Evolutionary conservation across 2,888 invertebrate genomes (phyloP).

Genomic region (Melieria omissa): DNA sequence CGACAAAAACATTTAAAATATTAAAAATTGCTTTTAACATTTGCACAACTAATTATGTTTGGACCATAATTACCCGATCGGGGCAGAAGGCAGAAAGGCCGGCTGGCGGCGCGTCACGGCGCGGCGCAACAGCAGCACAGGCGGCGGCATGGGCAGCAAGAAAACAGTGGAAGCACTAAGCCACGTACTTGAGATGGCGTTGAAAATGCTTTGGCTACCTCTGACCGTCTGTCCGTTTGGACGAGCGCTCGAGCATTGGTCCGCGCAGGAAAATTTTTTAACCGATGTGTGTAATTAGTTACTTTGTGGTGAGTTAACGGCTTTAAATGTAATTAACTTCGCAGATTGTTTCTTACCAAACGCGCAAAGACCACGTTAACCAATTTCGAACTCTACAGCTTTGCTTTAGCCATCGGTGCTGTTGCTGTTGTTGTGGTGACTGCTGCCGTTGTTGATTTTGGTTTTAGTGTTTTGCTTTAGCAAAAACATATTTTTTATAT

Average conservation of each 20-base stretch:
- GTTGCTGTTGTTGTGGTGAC: too few species aligned
- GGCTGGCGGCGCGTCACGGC: too few species aligned
- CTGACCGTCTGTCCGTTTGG: slow-evolving; percentile 31
- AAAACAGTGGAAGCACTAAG: slow-evolving; percentile 18
- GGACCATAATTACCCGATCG: slow-evolving; percentile 47
- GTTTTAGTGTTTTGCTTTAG: too few species aligned
- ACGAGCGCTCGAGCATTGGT: neutral
- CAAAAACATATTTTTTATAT: too few species aligned
- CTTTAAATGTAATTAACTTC: slow-evolving; percentile 54
- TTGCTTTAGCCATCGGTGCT: slow-evolving; percentile 2
- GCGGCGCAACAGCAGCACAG: neutral
- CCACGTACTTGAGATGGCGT: slow-evolving; percentile 41
- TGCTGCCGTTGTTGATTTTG: too few species aligned
- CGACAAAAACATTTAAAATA: slow-evolving; percentile 37
- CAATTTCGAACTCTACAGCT: neutral
- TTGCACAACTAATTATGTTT: slow-evolving; percentile 50
- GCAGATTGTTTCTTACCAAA: slow-evolving; percentile 53
- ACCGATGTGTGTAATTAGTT: slow-evolving; percentile 31
- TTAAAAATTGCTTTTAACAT: slow-evolving; percentile 31
- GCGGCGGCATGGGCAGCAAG: neutral
- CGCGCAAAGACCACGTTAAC: neutral
- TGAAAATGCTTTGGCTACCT: slow-evolving; percentile 21
- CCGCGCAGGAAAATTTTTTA: neutral
- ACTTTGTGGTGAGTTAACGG: slow-evolving; percentile 44
- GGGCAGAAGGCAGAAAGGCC: too few species aligned